These are phyloP conservation scores for Torymus aiolomorphi DNA, from an alignment of 2,888 invertebrate genomes.

Conservation along the genomic window DNA sequence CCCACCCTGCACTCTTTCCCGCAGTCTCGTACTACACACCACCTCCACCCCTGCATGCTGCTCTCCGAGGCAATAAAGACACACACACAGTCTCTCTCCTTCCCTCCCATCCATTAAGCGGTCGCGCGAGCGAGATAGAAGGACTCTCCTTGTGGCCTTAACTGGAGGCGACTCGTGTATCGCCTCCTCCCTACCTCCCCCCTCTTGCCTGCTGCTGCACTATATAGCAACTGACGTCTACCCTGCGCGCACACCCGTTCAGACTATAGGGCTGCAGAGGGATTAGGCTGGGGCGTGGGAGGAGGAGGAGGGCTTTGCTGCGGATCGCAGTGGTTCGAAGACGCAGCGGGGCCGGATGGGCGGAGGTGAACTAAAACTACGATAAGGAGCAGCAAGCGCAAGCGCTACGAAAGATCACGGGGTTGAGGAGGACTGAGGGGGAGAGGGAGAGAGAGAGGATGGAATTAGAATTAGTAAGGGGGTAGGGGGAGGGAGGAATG, in stretches of 20 bases:
- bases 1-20: no score
- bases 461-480: no score
- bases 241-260: constrained; percentile 1
- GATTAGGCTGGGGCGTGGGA: constrained; percentile 31
- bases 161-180: constrained; percentile 39
- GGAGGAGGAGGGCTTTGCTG: constrained; percentile 25
- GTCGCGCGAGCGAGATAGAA: background rate
- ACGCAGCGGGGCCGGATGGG: background rate
- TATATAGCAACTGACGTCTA: constrained; percentile 36
- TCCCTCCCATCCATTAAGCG: constrained; percentile 28
- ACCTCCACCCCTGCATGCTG: background rate
- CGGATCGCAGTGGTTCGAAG: constrained; percentile 18
- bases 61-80: constrained; percentile 21
- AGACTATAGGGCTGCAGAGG: constrained; percentile 14
- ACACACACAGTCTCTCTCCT: background rate
- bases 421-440: constrained; percentile 41
- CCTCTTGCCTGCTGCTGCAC: background rate
- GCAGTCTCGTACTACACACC: no score
- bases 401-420: constrained; percentile 52
- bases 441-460: constrained; percentile 48
- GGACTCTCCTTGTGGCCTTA: constrained; percentile 32
- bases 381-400: constrained; percentile 25
- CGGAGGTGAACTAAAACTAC: constrained; percentile 5
- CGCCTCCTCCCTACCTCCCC: background rate
- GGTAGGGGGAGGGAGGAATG: background rate